phyloP scores from a whole-genome alignment of 2,888 invertebrate genomes.

The Phyllotreta striolata region DNA sequence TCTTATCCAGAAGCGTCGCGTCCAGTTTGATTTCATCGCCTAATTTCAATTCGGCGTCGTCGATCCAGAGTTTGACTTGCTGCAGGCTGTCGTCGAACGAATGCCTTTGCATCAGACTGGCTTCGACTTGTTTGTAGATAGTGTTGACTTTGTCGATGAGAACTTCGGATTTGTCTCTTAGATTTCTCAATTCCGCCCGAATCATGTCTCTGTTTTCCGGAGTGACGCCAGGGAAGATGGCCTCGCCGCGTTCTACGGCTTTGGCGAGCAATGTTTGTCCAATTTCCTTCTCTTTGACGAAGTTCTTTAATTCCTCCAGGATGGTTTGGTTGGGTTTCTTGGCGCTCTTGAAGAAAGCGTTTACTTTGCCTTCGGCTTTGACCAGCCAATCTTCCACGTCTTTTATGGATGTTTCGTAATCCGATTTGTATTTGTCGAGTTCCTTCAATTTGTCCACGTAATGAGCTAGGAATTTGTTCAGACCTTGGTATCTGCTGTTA shows the following conservation, averaged over 20 bases:
- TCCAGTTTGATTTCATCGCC: conserved; percentile 76
- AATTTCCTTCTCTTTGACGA: conserved; percentile 77
- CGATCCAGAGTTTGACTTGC: conserved; percentile 87
- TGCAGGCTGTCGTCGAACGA: conserved; percentile 93
- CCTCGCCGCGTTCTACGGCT: conserved; percentile 87
- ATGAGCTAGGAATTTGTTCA: conserved; percentile 73
- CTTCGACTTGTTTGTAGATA: conserved; percentile 87
- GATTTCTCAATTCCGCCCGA: conserved; percentile 79
- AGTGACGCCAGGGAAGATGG: conserved; percentile 80
- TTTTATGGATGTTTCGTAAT: conserved; percentile 71
- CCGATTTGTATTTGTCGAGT: conserved; percentile 73
- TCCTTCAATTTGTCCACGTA: conserved; percentile 77
- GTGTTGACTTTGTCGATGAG: conserved; percentile 85
- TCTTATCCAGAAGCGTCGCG: conserved; percentile 87
- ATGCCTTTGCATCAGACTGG: conserved; percentile 86
- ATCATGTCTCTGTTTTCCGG: conserved; percentile 88
- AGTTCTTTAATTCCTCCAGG: conserved; percentile 77
- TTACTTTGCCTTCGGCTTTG: conserved; percentile 77
- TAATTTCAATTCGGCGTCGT: conserved; percentile 78
- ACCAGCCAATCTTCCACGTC: conserved; percentile 83
- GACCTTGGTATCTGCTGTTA: conserved; percentile 76
- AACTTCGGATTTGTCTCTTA: conserved; percentile 85
- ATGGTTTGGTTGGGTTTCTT: conserved; percentile 81
- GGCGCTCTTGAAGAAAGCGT: conserved; percentile 75
- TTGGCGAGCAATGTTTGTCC: conserved; percentile 81